Conservation (phyloP, 2,888 invertebrate genomes). For the Hirtodrosophila alboralis region DNA sequence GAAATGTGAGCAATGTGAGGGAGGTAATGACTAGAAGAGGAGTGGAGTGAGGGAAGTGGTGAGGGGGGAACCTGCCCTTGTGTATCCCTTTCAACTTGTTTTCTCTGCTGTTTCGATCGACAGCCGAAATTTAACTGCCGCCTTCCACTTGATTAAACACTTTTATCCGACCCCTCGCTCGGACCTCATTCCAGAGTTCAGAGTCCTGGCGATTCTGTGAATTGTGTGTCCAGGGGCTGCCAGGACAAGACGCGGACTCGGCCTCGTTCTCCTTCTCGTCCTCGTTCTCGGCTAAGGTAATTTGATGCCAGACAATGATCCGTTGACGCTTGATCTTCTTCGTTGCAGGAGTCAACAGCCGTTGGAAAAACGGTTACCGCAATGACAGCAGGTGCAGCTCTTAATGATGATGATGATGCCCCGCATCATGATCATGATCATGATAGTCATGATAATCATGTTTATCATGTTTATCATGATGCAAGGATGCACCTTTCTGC, state of each 20-base stretch:
- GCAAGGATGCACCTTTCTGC: slow-evolving; percentile 77
- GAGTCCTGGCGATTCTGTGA: slow-evolving; percentile 60
- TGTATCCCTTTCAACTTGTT: not conserved
- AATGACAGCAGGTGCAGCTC: slow-evolving; percentile 74
- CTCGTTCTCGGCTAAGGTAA: slow-evolving; percentile 55
- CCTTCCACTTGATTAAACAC: slow-evolving; percentile 82
- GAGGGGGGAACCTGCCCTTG: not conserved
- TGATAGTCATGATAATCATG: slow-evolving; percentile 10
- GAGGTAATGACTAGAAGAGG: too few species aligned
- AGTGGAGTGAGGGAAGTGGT: too few species aligned
- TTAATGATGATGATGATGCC: slow-evolving; percentile 31
- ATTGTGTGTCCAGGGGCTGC: slow-evolving; percentile 46
- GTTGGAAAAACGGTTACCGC: slow-evolving; percentile 64
- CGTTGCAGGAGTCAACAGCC: slow-evolving; percentile 39
- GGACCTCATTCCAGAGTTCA: not conserved
- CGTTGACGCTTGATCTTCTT: slow-evolving; percentile 72
- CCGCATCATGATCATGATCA: slow-evolving; percentile 5
- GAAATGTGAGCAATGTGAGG: slow-evolving; percentile 54
- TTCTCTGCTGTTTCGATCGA: slow-evolving; percentile 15
- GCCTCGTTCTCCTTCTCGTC: too few species aligned
- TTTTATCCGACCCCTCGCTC: slow-evolving; percentile 62
- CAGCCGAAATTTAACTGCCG: slow-evolving; percentile 62
- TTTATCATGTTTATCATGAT: slow-evolving; percentile 47
- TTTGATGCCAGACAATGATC: slow-evolving; percentile 81
- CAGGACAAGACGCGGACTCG: slow-evolving; percentile 15